phyloP scores from a whole-genome alignment of 2,888 invertebrate species.

The Subacronicta megacephala region DNA sequence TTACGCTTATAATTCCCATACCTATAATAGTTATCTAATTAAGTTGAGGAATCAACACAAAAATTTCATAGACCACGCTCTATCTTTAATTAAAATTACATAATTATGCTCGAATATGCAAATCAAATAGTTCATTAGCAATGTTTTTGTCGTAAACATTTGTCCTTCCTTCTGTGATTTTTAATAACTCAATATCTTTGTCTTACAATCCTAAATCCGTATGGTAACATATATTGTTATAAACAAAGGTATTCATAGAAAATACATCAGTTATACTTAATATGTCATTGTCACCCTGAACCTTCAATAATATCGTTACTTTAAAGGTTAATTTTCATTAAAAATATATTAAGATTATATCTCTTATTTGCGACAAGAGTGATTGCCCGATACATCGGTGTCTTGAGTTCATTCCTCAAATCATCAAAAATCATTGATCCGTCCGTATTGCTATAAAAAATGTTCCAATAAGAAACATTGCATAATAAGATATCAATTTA shows the following conservation, averaged over 20 bases:
- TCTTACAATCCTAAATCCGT: conserved; percentile 13
- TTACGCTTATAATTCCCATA: too few relatives aligned
- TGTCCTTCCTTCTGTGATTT: background rate
- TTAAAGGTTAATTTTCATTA: conserved; percentile 42
- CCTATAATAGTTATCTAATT: too few relatives aligned
- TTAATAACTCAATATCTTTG: background rate
- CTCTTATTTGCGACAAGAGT: conserved; percentile 6
- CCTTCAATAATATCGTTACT: conserved; percentile 8
- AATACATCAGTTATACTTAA: conserved; percentile 48
- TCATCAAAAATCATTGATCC: conserved; percentile 47
- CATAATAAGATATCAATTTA: conserved; percentile 57
- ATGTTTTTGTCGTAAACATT: background rate
- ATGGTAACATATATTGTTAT: conserved; percentile 3
- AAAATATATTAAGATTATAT: conserved; percentile 37
- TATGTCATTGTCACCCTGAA: conserved; percentile 44
- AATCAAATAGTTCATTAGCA: too few relatives aligned
- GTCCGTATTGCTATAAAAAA: conserved; percentile 38
- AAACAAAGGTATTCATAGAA: conserved; percentile 6
- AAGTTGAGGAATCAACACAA: too few relatives aligned
- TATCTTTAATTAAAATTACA: too few relatives aligned
- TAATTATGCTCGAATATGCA: too few relatives aligned
- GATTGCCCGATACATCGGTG: conserved; percentile 32
- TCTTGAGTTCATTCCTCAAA: conserved; percentile 37
- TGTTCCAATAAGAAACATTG: conserved; percentile 50
- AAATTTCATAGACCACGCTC: too few relatives aligned